Evolutionary conservation across 2,113 vertebrate genomes (phyloP), one percentile per base, ranked within the genome.

Genomic region (Oryzias curvinotus): DNA sequence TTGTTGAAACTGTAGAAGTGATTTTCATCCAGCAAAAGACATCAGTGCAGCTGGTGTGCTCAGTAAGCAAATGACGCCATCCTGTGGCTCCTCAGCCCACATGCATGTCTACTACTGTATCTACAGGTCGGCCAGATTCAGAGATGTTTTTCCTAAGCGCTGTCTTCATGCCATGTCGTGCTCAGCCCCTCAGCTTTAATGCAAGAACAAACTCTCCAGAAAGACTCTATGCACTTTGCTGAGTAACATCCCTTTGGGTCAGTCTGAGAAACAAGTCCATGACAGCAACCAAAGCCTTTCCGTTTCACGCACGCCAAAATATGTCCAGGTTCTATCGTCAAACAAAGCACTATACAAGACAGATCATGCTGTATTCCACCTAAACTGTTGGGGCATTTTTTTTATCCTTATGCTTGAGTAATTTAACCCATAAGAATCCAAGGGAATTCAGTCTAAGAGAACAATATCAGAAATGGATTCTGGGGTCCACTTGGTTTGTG

Each of bases 161-260:
- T 62, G 63, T 57, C 21, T 53, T 76, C 83, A 84, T 78, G 73
- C 80, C 57, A 52, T 55, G 12, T 75, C 86, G 85, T 89, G 87
- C 83, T 68, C 49, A 51, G 13, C 44, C 36, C 57, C 43, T 28
- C 18, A 52, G 25, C 12, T 58, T 8, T 23, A 58, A 83, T 74
- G 82, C 76, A 68, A 50, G 19, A 54, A 49, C 23, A 75, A 43
- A 41, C 56, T 66, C 23, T 7, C 16, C 18, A 26, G 26, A 49
- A 75, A 62, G 48, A 54, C 16, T 14, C 13, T 16, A 16, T 46
- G 13, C 59, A 60, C 4, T 43, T 46, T 23, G 30, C 36, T 46
- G 21, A 58, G 62, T 57, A 46, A 8, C 21, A 61, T 14, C 36
- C 58, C 47, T 45, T 36, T 14, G 19, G 19, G 16, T 14, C 53